Evolutionary conservation across 2,113 vertebrate genomes (phyloP).

Genomic region (Pterocles orientalis): DNA sequence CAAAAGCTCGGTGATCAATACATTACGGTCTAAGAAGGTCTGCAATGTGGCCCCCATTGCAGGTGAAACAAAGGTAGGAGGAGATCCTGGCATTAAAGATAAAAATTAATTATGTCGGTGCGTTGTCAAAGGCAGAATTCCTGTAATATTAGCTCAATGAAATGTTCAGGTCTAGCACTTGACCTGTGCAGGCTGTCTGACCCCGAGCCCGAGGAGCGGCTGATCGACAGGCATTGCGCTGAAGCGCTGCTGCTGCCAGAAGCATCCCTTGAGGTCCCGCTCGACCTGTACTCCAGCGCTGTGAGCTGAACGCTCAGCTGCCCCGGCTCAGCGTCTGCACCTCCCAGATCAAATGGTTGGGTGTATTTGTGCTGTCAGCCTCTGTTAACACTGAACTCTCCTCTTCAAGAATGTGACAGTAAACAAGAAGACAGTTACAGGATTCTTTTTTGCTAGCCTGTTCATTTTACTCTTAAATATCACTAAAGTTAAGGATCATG

Average conservation of each 20-base stretch:
- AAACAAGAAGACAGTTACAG: neutral
- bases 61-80: slow-evolving; percentile 93
- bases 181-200: neutral
- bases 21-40: slow-evolving; percentile 95
- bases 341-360: neutral
- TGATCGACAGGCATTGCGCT: neutral
- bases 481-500: neutral
- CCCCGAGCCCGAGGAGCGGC: neutral
- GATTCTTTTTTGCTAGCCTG: neutral
- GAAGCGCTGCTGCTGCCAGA: neutral
- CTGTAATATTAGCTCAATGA: neutral
- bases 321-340: neutral
- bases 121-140: neutral
- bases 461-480: neutral
- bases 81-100: neutral
- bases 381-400: neutral
- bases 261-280: neutral
- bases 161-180: neutral
- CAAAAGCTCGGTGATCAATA: slow-evolving; percentile 98
- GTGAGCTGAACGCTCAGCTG: neutral
- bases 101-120: neutral
- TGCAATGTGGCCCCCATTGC: slow-evolving; percentile 96
- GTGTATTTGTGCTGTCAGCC: neutral
- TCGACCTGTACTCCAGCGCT: neutral
- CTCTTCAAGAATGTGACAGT: neutral